A percentile compares a stretch with the other conserved stretches of the same genome.
Evolutionary conservation across 2,888 invertebrate genomes (phyloP).

Genomic region (Lathronympha strigana): DNA sequence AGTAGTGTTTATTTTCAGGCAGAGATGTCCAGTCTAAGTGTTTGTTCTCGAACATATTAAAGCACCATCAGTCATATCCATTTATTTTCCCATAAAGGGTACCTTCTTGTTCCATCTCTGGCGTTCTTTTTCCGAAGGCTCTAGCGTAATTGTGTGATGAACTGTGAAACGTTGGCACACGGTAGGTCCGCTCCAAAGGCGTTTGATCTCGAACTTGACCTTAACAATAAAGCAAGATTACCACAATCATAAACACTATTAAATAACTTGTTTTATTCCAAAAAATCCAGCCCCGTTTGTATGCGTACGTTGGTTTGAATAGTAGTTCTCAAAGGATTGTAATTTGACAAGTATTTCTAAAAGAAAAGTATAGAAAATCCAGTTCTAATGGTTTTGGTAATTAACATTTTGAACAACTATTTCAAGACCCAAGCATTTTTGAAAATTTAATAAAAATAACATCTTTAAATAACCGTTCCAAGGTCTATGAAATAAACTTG

Average conservation of each 20-base stretch:
- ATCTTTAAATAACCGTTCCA: too few relatives aligned
- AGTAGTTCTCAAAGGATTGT: too few relatives aligned
- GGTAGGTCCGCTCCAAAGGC: slow-evolving; percentile 2
- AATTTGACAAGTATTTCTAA: background rate
- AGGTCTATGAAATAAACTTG: too few relatives aligned
- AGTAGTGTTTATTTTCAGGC: too few relatives aligned
- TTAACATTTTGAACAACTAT: background rate
- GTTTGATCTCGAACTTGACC: background rate
- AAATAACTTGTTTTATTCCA: too few relatives aligned
- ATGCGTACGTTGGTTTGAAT: too few relatives aligned
- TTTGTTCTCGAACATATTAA: background rate
- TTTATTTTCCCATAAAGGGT: background rate
- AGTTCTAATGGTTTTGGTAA: slow-evolving; percentile 24
- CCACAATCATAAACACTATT: background rate
- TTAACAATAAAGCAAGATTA: slow-evolving; percentile 2
- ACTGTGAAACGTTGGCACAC: background rate
- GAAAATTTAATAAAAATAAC: background rate
- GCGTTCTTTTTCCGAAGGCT: slow-evolving; percentile 12
- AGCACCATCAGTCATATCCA: background rate
- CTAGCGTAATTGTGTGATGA: background rate
- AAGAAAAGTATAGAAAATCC: background rate
- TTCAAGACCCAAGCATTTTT: background rate
- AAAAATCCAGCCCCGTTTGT: too few relatives aligned
- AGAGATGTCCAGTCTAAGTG: background rate
- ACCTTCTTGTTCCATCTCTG: slow-evolving; percentile 18